Evolutionary conservation across 2,888 invertebrate genomes (phyloP).

Genomic region (Hypena proboscidalis): DNA sequence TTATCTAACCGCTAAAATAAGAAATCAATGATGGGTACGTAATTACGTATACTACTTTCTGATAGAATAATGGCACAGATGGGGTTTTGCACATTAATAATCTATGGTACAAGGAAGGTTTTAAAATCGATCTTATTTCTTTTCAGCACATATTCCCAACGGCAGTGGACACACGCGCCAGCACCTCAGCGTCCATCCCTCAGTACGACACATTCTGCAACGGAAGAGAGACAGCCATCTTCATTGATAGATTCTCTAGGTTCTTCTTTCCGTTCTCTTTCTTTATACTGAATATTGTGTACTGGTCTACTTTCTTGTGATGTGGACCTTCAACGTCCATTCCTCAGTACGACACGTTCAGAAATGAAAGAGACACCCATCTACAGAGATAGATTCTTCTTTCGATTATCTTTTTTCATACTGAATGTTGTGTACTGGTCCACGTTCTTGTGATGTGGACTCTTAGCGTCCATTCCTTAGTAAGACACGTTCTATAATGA

Average conservation of each 20-base stretch:
- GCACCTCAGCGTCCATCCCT: conserved; percentile 88
- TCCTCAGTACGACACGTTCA: conserved; percentile 94
- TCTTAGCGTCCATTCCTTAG: conserved; percentile 87
- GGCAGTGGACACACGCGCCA: conserved; percentile 81
- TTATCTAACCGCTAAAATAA: no score
- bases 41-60: no score
- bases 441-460: conserved; percentile 85
- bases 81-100: no score
- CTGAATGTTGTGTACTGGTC: conserved; percentile 97
- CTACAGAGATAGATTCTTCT: conserved; percentile 95
- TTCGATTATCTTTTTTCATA: conserved; percentile 95
- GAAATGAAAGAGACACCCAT: conserved; percentile 92
- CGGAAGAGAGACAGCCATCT: conserved; percentile 91
- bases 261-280: conserved; percentile 96
- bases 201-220: conserved; percentile 95
- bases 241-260: conserved; percentile 94
- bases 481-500: conserved; percentile 94
- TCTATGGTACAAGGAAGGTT: no score
- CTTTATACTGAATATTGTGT: conserved; percentile 94
- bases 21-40: no score
- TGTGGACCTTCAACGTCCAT: conserved; percentile 72
- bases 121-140: no score
- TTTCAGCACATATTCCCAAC: conserved; percentile 80
- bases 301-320: conserved; percentile 93
- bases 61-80: no score